Evolutionary conservation across 2,888 invertebrate genomes (phyloP).

Genomic region (Acanthosepion esculentum): DNA sequence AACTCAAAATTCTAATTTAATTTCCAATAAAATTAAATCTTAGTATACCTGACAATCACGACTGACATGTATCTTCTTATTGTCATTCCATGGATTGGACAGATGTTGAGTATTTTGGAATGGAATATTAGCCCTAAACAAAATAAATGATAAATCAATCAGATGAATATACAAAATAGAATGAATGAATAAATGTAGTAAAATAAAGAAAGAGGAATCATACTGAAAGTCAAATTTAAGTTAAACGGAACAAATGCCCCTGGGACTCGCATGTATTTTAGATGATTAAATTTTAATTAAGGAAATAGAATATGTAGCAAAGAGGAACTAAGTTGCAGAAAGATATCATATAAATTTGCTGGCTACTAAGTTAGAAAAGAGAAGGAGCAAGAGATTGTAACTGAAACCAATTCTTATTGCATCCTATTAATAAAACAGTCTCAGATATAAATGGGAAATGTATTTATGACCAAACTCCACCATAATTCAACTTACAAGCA

Average conservation of each 20-base stretch:
- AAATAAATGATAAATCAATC: not conserved
- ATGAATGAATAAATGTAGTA: not conserved
- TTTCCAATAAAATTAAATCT: not conserved
- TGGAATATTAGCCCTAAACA: constrained; percentile 75
- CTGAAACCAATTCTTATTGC: too few relatives aligned
- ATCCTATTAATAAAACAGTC: too few relatives aligned
- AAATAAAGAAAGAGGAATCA: not conserved
- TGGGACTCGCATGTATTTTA: not conserved
- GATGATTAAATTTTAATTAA: not conserved
- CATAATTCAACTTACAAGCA: too few relatives aligned
- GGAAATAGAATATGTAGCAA: not conserved
- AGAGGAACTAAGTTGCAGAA: not conserved
- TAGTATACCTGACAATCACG: constrained; percentile 79
- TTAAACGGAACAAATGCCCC: too few relatives aligned
- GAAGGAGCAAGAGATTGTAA: not conserved
- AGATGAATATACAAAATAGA: not conserved
- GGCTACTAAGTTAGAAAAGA: not conserved
- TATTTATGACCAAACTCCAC: too few relatives aligned
- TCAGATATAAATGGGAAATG: too few relatives aligned
- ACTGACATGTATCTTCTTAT: constrained; percentile 78
- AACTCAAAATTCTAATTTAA: not conserved
- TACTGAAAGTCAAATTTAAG: not conserved
- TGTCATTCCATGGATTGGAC: constrained; percentile 79
- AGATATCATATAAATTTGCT: not conserved
- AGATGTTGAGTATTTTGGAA: constrained; percentile 78